These are phyloP conservation scores for Maniola jurtina DNA, from an alignment of 1,140 invertebrate genomes.

Conservation along the genomic window DNA sequence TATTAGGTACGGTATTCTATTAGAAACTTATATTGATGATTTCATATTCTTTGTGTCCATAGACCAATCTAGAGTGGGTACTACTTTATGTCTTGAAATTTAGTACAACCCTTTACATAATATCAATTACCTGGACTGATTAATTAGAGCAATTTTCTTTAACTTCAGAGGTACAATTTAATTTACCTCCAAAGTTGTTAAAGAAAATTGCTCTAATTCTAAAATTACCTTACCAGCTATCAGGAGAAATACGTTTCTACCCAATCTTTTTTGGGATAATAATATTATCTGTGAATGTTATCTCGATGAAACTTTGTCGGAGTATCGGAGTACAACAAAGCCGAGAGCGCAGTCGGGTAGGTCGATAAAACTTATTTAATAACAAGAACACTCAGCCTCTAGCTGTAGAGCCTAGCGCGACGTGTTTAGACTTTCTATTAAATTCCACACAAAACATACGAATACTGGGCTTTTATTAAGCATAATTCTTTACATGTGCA, in stretches of 20 bases:
- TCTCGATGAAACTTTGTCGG: slow-evolving; percentile 25
- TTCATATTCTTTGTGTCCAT: too few relatives aligned
- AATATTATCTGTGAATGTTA: slow-evolving; percentile 21
- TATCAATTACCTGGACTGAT: too few relatives aligned
- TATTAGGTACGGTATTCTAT: too few relatives aligned
- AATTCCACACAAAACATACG: slow-evolving; percentile 7
- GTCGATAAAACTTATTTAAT: slow-evolving; percentile 72
- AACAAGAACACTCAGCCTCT: slow-evolving; percentile 54
- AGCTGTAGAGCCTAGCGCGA: slow-evolving; percentile 35
- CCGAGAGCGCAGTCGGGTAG: slow-evolving; percentile 29
- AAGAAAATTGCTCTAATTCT: background rate
- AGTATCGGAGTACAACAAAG: slow-evolving; percentile 20
- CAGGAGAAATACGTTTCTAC: slow-evolving; percentile 4
- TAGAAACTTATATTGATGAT: too few relatives aligned
- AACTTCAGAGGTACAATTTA: background rate
- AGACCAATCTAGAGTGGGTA: too few relatives aligned
- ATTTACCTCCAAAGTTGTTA: background rate
- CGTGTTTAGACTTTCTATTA: slow-evolving; percentile 42
- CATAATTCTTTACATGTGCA: background rate
- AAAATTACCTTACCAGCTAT: slow-evolving; percentile 3
- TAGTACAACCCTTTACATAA: too few relatives aligned
- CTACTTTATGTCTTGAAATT: too few relatives aligned
- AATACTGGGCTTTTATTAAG: background rate
- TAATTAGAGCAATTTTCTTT: too few relatives aligned
- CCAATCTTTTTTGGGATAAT: slow-evolving; percentile 10